phyloP scores from a whole-genome alignment of 2,113 vertebrate species.

The Lucifuga dentata region DNA sequence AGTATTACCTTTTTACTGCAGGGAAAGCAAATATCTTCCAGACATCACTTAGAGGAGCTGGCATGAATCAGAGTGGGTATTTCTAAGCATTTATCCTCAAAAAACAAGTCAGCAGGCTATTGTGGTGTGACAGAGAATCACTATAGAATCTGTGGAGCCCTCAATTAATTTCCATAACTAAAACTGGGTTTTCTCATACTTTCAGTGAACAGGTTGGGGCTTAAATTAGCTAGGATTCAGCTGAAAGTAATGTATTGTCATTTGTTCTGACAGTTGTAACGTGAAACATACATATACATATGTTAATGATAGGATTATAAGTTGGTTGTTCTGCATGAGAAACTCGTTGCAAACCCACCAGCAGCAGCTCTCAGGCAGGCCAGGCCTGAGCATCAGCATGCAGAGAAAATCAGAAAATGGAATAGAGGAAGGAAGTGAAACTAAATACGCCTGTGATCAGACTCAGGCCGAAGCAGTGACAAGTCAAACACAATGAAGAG shows the following conservation, averaged over 20 bases:
- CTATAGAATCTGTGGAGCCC: too few relatives aligned
- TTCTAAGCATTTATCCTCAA: too few relatives aligned
- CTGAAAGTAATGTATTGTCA: neutral
- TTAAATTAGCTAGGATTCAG: too few relatives aligned
- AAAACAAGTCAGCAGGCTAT: too few relatives aligned
- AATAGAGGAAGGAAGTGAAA: conserved; percentile 85
- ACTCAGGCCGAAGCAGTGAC: conserved; percentile 41
- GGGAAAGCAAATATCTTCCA: neutral
- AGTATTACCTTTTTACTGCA: neutral
- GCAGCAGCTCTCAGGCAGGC: conserved; percentile 30
- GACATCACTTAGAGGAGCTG: neutral
- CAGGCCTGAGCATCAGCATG: conserved; percentile 33
- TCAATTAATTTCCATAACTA: too few relatives aligned
- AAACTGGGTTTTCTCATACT: too few relatives aligned
- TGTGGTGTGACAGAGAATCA: too few relatives aligned
- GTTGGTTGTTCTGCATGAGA: conserved; percentile 16
- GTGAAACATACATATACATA: too few relatives aligned
- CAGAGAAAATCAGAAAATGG: conserved; percentile 81
- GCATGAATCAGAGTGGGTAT: neutral
- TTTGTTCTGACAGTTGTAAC: neutral
- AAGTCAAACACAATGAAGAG: conserved; percentile 42
- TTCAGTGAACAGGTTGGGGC: too few relatives aligned
- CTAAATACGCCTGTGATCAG: conserved; percentile 64
- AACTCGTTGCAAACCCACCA: neutral
- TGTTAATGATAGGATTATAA: conserved; percentile 36